phyloP scores from a whole-genome alignment of 2,113 vertebrate genomes.

The Dasyurus viverrinus region DNA sequence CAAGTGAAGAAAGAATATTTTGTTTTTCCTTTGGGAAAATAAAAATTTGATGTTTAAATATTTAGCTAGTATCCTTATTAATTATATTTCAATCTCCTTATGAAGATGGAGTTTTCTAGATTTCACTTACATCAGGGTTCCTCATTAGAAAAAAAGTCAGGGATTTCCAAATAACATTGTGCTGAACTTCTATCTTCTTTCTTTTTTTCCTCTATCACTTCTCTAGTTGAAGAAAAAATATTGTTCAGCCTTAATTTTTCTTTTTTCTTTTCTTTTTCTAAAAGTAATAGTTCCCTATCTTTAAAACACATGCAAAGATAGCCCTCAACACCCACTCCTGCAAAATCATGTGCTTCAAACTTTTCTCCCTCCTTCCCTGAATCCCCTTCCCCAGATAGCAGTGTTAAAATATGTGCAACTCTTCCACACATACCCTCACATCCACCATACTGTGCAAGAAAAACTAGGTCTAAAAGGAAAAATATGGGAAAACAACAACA shows the following conservation, averaged over 20 bases:
- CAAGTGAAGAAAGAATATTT: neutral
- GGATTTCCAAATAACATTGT: neutral
- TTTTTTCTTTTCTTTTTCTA: too few species aligned
- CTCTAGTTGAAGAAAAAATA: neutral
- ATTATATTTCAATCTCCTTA: neutral
- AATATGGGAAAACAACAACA: too few species aligned
- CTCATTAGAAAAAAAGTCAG: neutral
- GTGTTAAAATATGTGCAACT: too few species aligned
- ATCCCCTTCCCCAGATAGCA: too few species aligned
- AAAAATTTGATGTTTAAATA: neutral
- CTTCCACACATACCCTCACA: too few species aligned
- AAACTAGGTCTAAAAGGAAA: too few species aligned
- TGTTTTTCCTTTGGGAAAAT: constrained; percentile 16
- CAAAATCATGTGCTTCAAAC: too few species aligned
- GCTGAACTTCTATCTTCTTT: neutral
- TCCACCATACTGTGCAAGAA: too few species aligned
- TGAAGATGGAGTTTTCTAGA: neutral
- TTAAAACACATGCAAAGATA: too few species aligned
- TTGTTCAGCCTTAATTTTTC: neutral
- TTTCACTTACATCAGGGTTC: neutral
- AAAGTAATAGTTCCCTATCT: too few species aligned
- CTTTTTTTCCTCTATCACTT: neutral
- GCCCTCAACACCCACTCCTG: too few species aligned
- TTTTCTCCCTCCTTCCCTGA: too few species aligned
- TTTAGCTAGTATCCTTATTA: neutral